phyloP scores from a whole-genome alignment of 2,797 vertebrate species.

The Trachops cirrhosus region DNA sequence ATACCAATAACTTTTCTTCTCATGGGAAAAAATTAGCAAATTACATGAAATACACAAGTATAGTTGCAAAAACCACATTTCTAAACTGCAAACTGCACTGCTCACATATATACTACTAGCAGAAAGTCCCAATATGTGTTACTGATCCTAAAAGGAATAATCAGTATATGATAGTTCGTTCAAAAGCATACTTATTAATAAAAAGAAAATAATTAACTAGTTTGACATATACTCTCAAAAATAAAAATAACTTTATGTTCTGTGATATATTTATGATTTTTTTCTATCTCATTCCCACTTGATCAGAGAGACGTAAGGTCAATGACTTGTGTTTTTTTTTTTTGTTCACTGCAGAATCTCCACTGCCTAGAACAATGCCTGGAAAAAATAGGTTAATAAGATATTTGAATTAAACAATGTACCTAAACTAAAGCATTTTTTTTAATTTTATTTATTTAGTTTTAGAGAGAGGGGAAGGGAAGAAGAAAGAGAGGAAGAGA shows the following conservation, averaged over 20 bases:
- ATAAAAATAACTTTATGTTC: neutral
- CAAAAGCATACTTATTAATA: neutral
- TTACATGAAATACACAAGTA: neutral
- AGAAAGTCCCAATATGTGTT: neutral
- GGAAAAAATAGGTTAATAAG: neutral
- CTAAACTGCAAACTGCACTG: neutral
- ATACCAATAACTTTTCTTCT: neutral
- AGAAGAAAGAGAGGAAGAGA: too few species aligned
- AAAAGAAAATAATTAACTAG: neutral
- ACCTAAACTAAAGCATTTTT: neutral
- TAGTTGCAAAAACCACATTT: neutral
- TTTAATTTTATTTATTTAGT: too few species aligned
- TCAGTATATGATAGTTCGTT: neutral
- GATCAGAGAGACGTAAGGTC: neutral
- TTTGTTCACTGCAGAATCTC: neutral
- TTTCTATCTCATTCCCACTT: neutral
- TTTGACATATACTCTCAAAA: neutral
- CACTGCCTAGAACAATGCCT: neutral
- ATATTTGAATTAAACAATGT: neutral
- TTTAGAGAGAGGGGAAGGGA: too few species aligned
- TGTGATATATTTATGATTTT: neutral
- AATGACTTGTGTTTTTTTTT: neutral
- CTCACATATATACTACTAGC: neutral
- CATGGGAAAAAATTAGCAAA: neutral
- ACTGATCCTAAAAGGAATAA: neutral